These are phyloP conservation scores for Rhopilema esculentum DNA, from an alignment of 30 jellyfish, hydroid and myxozoan species.

Conservation along the genomic window DNA sequence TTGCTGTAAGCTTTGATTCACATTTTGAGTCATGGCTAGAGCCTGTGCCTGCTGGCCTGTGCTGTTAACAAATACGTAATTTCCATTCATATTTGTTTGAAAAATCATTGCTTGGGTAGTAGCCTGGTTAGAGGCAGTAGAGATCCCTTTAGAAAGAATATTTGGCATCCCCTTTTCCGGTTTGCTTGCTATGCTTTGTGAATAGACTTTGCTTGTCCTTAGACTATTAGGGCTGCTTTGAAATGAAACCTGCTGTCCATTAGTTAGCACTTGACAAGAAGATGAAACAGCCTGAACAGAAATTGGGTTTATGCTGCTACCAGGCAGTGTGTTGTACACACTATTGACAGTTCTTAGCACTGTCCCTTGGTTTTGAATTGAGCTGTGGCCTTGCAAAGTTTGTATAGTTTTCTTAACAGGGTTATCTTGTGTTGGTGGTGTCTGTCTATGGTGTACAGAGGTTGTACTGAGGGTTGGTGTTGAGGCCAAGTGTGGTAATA, in stretches of 20 bases:
- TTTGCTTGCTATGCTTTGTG: slow-evolving; percentile 24
- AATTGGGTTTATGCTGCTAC: background rate
- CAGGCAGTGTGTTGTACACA: background rate
- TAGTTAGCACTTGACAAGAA: background rate
- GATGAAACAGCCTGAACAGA: background rate
- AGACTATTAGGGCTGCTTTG: background rate
- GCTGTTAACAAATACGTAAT: slow-evolving; percentile 53
- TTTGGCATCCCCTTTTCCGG: slow-evolving; percentile 52
- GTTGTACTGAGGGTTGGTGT: background rate
- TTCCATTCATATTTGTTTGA: slow-evolving; percentile 66
- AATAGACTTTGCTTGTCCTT: slow-evolving; percentile 6
- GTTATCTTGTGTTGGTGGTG: background rate
- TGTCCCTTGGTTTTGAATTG: background rate
- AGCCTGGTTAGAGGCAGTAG: slow-evolving; percentile 11
- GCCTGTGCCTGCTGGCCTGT: slow-evolving; percentile 61
- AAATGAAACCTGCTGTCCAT: slow-evolving; percentile 24
- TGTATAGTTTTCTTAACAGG: background rate
- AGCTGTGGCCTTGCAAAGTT: no score
- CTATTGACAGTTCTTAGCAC: background rate
- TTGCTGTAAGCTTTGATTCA: slow-evolving; percentile 28
- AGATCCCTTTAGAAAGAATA: slow-evolving; percentile 55
- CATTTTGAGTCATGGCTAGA: slow-evolving; percentile 10
- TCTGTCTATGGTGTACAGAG: background rate
- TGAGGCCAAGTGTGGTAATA: background rate
- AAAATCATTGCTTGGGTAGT: slow-evolving; percentile 39